Evolutionary conservation across 2,797 vertebrate species (phyloP).

Genomic region (Chanos chanos): DNA sequence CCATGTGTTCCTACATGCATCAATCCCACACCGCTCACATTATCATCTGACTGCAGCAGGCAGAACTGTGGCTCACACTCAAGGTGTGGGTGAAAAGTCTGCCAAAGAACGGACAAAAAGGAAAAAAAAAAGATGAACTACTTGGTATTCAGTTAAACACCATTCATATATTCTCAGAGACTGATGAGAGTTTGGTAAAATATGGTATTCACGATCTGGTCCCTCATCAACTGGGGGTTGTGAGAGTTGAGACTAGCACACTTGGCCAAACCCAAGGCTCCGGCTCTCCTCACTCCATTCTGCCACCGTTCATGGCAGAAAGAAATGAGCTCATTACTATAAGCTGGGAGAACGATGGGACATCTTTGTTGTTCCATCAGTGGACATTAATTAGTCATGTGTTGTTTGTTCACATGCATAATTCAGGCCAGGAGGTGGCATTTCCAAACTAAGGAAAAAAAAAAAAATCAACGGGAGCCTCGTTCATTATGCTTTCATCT

Average conservation of each 20-base stretch:
- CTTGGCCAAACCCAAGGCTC: too few relatives aligned
- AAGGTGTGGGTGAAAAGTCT: conserved; percentile 52
- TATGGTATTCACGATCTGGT: not conserved
- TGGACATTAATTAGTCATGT: conserved; percentile 70
- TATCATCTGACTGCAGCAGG: conserved; percentile 69
- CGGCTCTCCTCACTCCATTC: conserved; percentile 32
- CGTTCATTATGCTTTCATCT: conserved; percentile 36
- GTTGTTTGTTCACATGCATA: conserved; percentile 64
- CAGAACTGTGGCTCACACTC: conserved; percentile 59
- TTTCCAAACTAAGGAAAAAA: conserved; percentile 35
- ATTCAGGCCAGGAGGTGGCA: conserved; percentile 67
- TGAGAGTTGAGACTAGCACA: too few relatives aligned
- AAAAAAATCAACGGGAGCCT: conserved; percentile 7
- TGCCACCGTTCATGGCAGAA: conserved; percentile 1
- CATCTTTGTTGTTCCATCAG: conserved; percentile 51
- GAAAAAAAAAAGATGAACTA: too few relatives aligned
- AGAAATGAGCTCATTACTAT: conserved; percentile 29
- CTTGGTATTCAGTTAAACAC: too few relatives aligned
- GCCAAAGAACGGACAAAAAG: conserved; percentile 66
- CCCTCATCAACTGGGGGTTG: not conserved
- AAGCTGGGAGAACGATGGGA: conserved; percentile 47
- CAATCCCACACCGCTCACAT: conserved; percentile 60
- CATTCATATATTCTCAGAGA: not conserved
- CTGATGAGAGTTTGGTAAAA: not conserved
- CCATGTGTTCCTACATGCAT: conserved; percentile 58